These are phyloP conservation scores for Opisthocomus hoazin DNA, from an alignment of 2,113 vertebrate species.

Conservation along the genomic window DNA sequence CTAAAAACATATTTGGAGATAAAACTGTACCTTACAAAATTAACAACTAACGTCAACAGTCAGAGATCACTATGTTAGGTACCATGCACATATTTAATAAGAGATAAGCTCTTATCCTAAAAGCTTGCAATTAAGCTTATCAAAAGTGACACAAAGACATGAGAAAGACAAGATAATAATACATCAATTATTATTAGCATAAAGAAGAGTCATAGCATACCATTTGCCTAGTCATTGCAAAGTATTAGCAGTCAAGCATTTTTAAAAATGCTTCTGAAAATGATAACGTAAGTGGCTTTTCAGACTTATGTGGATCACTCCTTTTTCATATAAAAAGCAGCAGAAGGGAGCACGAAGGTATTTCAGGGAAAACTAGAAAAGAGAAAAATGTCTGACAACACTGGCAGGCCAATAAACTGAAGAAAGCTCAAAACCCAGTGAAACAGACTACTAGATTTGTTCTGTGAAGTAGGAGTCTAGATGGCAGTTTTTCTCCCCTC, in stretches of 20 bases:
- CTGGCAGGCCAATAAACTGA: background rate
- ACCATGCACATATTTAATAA: background rate
- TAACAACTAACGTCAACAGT: background rate
- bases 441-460: background rate
- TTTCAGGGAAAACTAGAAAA: background rate
- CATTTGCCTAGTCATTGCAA: slow-evolving; percentile 50
- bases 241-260: background rate
- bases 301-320: background rate
- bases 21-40: background rate
- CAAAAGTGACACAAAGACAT: slow-evolving; percentile 19
- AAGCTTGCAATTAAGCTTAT: slow-evolving; percentile 49
- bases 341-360: background rate
- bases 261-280: background rate
- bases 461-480: background rate
- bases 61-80: background rate
- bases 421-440: background rate
- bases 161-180: slow-evolving; percentile 52
- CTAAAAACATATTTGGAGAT: background rate
- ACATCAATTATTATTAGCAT: slow-evolving; percentile 42
- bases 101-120: slow-evolving; percentile 25
- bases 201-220: slow-evolving; percentile 47
- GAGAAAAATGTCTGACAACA: background rate
- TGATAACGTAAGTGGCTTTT: background rate
- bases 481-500: background rate
- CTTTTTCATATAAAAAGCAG: background rate